Conservation (phyloP, 2,888 invertebrate genomes). For the Tipula lateralis region DNA sequence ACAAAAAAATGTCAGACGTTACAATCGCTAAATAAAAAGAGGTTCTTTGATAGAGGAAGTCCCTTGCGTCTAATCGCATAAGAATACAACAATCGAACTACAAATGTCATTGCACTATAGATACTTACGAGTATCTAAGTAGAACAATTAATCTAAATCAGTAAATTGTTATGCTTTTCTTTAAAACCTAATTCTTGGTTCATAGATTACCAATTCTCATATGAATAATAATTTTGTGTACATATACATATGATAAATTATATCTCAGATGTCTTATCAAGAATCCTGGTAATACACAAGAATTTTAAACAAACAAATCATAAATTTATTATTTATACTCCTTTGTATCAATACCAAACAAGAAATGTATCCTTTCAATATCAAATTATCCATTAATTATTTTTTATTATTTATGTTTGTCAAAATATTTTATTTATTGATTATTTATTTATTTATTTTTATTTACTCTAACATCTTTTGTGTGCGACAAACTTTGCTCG, state of each 20-base stretch:
- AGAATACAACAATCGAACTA: background rate
- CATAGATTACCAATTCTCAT: background rate
- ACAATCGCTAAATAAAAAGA: no score
- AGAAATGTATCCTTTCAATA: background rate
- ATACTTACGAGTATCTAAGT: no score
- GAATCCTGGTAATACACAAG: background rate
- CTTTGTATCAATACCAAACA: background rate
- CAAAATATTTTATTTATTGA: background rate
- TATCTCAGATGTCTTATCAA: background rate
- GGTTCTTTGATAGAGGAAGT: no score
- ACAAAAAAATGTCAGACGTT: no score
- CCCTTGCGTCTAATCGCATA: background rate
- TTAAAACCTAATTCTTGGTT: background rate
- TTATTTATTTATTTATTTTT: no score
- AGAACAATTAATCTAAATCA: background rate
- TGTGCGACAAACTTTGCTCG: background rate
- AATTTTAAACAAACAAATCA: background rate
- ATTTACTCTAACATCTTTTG: background rate
- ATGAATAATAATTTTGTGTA: background rate
- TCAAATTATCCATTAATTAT: constrained; percentile 11
- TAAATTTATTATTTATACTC: background rate
- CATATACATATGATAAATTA: background rate
- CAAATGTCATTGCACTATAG: no score
- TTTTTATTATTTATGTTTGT: background rate
- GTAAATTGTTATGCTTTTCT: background rate